These are phyloP conservation scores for Hapalemur alaotrensis DNA, from an alignment of 2,797 vertebrate genomes.

Conservation along the genomic window DNA sequence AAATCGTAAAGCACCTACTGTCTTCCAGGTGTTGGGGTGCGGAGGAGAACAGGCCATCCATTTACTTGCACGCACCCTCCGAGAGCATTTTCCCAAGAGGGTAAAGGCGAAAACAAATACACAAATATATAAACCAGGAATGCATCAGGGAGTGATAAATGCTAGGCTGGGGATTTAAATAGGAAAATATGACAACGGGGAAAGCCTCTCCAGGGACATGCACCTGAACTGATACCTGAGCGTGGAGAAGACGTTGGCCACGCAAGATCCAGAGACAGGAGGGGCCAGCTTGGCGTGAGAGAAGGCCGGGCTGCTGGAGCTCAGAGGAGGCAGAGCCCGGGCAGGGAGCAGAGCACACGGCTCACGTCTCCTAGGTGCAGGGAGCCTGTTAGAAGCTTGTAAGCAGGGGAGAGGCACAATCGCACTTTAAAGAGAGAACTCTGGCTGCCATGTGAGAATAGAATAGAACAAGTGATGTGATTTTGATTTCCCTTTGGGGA, in stretches of 20 bases:
- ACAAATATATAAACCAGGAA: background rate
- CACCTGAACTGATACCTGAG: background rate
- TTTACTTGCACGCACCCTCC: background rate
- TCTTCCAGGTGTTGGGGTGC: fast-evolving
- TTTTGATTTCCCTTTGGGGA: background rate
- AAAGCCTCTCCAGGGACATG: background rate
- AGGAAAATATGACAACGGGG: background rate
- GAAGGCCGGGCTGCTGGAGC: fast-evolving
- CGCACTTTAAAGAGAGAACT: background rate
- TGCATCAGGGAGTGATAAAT: background rate
- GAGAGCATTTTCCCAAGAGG: background rate
- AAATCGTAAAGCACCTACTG: background rate
- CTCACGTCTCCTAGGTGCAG: background rate
- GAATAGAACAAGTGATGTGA: fast-evolving
- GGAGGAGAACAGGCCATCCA: background rate
- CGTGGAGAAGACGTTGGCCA: background rate
- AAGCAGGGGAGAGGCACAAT: background rate
- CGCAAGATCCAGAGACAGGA: background rate
- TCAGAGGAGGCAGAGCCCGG: background rate
- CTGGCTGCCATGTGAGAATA: background rate
- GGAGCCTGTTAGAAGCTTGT: background rate
- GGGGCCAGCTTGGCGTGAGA: background rate
- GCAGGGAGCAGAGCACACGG: background rate
- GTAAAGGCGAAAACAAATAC: background rate
- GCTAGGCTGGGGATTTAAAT: background rate